Base-by-base conservation (phyloP, 2,113 vertebrate genomes). In the Cryptoleucopteryx plumbea region DNA sequence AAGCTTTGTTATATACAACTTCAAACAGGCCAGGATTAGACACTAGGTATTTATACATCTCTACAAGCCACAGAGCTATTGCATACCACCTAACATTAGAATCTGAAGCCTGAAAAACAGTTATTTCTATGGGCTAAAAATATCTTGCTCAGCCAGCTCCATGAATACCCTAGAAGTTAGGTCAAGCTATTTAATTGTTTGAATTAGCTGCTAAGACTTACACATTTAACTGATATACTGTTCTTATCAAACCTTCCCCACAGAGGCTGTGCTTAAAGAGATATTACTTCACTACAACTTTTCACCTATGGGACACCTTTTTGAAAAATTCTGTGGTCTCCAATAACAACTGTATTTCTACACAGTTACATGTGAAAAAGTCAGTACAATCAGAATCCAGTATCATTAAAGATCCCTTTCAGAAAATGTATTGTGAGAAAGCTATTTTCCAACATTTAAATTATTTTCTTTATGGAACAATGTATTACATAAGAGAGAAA, bases 181-280 rank as follows among this genome's bases (percentile, higher is more conserved):
- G 65, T 70, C 59, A 78, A 87, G 23, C 17, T 77, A 31, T 77
- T 48, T 12, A 73, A 48, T 40, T 61, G 22, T 62, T 88, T 53
- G 38, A 79, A 62, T 82, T 48, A 34, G 6, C 55, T 79, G 79
- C 23, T 29, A 36, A 67, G 75, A n/a, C 31, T 83, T 75, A 34
- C 16, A n/a, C 32, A 6, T 29, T 15, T 36, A 71, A 58, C 16
- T 36, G 71, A 59, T 58, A 34, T 0, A 0, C 12, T 23, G 42
- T 40, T 93, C 55, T 58, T 56, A 32, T 13, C 43, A 73, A 82
- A 55, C 15, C 31, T 29, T 47, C 12, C 19, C 7, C n/a, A 20
- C 9, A 40, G 31, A 88, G 10, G 5, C 31, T 8, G 3, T 36
- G 27, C 13, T 88, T 71, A 36, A 42, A 89, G 45, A 48, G 20